These are phyloP conservation scores for Tenthredo amoena DNA, from an alignment of 2,888 invertebrate genomes.

Conservation along the genomic window DNA sequence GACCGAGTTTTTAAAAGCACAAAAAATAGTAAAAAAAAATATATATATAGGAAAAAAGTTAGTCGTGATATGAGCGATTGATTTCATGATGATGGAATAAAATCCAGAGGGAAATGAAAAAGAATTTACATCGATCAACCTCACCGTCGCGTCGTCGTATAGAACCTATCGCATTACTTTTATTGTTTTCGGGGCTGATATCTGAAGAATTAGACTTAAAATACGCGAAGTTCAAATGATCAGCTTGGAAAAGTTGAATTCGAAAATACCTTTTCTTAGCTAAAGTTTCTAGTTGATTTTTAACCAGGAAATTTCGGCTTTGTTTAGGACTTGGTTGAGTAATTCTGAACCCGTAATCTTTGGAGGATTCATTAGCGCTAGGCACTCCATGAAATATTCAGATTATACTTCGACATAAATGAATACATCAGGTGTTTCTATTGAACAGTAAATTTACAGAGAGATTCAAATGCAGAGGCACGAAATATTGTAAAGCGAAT, in stretches of 20 bases:
- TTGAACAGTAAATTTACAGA: neutral
- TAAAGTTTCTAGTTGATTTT: slow-evolving; percentile 12
- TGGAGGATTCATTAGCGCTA: neutral
- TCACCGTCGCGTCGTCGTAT: neutral
- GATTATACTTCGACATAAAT: neutral
- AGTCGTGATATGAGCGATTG: neutral
- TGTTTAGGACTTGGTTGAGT: neutral
- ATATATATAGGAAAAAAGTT: neutral
- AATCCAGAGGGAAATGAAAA: neutral
- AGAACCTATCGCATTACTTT: neutral
- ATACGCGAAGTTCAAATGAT: slow-evolving; percentile 7
- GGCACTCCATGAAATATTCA: neutral
- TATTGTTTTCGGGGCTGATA: neutral
- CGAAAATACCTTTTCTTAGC: neutral
- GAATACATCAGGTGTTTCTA: neutral
- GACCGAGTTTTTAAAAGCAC: slow-evolving; percentile 15
- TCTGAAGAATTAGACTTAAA: neutral
- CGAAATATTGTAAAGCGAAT: neutral
- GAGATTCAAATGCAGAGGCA: neutral
- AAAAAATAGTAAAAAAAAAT: neutral
- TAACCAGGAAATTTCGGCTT: neutral
- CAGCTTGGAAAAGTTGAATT: neutral
- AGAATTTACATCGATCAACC: neutral
- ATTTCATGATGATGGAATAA: neutral
- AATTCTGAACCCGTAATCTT: neutral